A percentile compares a stretch with the other conserved stretches of the same genome.
Conservation (phyloP, 2,797 vertebrate genomes). For the Sebastes wilsoni region DNA sequence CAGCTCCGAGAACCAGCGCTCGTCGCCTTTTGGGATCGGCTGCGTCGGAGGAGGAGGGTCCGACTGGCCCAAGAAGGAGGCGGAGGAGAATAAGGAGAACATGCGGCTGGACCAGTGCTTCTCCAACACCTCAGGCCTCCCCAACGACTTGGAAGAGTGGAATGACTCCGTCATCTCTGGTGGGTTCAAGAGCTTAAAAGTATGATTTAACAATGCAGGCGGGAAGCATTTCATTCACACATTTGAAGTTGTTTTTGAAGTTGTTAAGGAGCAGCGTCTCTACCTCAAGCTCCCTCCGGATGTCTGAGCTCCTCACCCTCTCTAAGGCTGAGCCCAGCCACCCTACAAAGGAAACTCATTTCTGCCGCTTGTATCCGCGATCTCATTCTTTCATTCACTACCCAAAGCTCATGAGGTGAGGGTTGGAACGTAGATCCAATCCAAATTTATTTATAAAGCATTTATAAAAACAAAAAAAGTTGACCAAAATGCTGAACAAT, state of each 20-base stretch:
- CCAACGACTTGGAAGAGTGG: constrained; percentile 90
- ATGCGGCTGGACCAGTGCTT: constrained; percentile 89
- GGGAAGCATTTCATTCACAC: not conserved
- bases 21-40: constrained; percentile 57
- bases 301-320: too few relatives aligned
- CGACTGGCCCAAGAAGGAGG: constrained; percentile 87
- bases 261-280: too few relatives aligned
- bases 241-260: too few relatives aligned
- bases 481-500: too few relatives aligned
- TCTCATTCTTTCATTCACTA: too few relatives aligned
- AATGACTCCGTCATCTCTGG: constrained; percentile 95
- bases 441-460: too few relatives aligned
- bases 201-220: not conserved
- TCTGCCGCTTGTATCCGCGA: too few relatives aligned
- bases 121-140: constrained; percentile 89
- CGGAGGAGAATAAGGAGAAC: constrained; percentile 98
- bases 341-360: too few relatives aligned
- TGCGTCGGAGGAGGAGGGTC: constrained; percentile 76
- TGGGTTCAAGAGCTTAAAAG: constrained; percentile 67
- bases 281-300: fast-evolving
- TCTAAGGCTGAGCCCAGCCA: too few relatives aligned
- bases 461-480: too few relatives aligned
- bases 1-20: constrained; percentile 82
- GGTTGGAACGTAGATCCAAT: too few relatives aligned
- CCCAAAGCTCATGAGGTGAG: too few relatives aligned